Conservation (phyloP, 1,140 invertebrate species). For the Drosophila sucinea region DNA sequence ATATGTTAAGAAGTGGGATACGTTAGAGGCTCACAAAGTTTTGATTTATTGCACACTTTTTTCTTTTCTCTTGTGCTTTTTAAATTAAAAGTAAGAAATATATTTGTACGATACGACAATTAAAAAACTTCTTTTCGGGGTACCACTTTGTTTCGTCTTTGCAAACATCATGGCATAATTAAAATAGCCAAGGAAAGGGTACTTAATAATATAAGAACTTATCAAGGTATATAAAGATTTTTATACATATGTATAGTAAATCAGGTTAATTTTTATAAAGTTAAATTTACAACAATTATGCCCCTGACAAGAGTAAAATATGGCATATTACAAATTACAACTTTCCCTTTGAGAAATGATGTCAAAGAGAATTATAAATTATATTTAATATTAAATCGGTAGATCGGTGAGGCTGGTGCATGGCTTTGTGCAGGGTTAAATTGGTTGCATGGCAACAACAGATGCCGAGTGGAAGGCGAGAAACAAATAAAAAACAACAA, state of each 20-base stretch:
- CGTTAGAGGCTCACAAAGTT: no score
- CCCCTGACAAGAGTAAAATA: background rate
- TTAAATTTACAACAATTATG: background rate
- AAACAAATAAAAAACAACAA: slow-evolving; percentile 8
- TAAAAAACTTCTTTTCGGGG: no score
- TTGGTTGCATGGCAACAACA: slow-evolving; percentile 13
- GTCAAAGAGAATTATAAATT: slow-evolving; percentile 22
- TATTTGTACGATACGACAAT: no score
- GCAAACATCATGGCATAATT: no score
- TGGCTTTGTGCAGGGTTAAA: background rate
- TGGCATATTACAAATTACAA: slow-evolving; percentile 37
- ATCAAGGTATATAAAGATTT: no score
- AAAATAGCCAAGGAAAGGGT: no score
- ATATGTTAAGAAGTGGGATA: no score
- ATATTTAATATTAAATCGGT: background rate
- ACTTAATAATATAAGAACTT: no score
- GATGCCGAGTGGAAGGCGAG: background rate
- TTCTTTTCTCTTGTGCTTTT: background rate
- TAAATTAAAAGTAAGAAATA: no score
- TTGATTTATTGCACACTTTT: background rate
- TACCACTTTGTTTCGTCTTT: no score
- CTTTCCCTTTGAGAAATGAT: slow-evolving; percentile 43
- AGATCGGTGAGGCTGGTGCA: slow-evolving; percentile 4
- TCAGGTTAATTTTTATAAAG: no score
- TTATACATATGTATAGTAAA: no score